Evolutionary conservation across 2,797 vertebrate species (phyloP).

Genomic region (Melanotaenia parkinsoni): DNA sequence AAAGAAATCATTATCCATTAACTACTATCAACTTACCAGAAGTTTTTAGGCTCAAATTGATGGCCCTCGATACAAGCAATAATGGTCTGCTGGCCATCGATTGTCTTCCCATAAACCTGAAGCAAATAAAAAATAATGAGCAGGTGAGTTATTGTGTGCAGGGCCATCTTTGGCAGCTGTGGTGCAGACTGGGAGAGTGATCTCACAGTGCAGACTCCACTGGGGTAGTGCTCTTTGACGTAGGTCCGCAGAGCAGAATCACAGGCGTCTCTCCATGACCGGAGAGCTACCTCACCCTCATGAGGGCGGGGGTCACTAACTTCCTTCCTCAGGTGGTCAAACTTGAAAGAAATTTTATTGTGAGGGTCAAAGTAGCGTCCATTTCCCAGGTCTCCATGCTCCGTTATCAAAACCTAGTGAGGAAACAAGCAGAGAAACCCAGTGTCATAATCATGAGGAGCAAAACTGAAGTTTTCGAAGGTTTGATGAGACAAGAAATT

Average conservation of each 20-base stretch:
- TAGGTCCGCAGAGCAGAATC: conserved; percentile 89
- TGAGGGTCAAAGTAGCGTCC: conserved; percentile 95
- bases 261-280: conserved; percentile 90
- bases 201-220: conserved; percentile 91
- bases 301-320: conserved; percentile 88
- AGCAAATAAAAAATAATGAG: conserved; percentile 35
- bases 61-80: conserved; percentile 96
- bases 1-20: conserved; percentile 2
- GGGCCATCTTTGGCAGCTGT: background rate
- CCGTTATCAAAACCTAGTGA: conserved; percentile 92
- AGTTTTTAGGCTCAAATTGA: conserved; percentile 97
- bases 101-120: conserved; percentile 95
- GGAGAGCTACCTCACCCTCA: conserved; percentile 85
- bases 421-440: conserved; percentile 15
- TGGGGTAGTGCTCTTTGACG: conserved; percentile 94
- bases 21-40: conserved; percentile 85
- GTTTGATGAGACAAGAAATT: background rate
- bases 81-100: conserved; percentile 95
- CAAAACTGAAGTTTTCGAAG: background rate
- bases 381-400: conserved; percentile 93
- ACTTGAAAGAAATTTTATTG: conserved; percentile 94
- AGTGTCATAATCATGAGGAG: background rate
- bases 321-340: conserved; percentile 96
- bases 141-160: background rate
- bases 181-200: background rate